Base-by-base conservation (phyloP, 2,888 invertebrate species). In the Campoletis raptor region DNA sequence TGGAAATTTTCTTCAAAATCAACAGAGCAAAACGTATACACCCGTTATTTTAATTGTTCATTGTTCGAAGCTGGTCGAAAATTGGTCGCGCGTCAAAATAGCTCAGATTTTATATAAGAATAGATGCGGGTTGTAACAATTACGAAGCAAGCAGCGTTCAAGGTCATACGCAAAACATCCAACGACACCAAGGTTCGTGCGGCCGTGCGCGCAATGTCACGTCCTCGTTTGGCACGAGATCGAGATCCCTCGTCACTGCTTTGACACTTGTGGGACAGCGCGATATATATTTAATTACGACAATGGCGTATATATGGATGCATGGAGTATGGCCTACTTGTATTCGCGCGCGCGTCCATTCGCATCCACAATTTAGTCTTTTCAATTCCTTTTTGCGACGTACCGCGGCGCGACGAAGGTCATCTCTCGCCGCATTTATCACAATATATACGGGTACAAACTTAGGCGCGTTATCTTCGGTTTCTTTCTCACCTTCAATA, bases 81-180 rank as follows among this genome's bases (percentile, higher is more conserved):
- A 48, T 48, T 48, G 48, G n/a, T 48, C 18, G 48, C 18, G n/a
- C 18, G 48, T 48, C 48, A 48, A 48, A 48, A 48, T 48, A 48
- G 18, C 5, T 48, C 18, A 18, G 18, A 48, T 48, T 48, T 48
- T 18, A 48, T 18, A 30, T 30, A 30, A 30, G 24, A 24, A 12
- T 12, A 21, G 21, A 93, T 93, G 92, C 91, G 93, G 93, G 93
- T 67, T 52, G 54, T 54, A 69, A 18, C 18, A 30, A 69, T 86
- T 86, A 86, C 85, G 90, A 90, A 91, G 57, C 21, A 30, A n/a
- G 10, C 36, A 24, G 88, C 87, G 90, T 91, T 92, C 91, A 90
- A 85, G 89, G 89, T 85, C 91, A 88, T 85, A 78, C 81, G 57
- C 72, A 52, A 77, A 80, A 79, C 81, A 89, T 90, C 30, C 30